Evolutionary conservation across 2,888 invertebrate species (phyloP).

Genomic region (Tiliacea citrago): DNA sequence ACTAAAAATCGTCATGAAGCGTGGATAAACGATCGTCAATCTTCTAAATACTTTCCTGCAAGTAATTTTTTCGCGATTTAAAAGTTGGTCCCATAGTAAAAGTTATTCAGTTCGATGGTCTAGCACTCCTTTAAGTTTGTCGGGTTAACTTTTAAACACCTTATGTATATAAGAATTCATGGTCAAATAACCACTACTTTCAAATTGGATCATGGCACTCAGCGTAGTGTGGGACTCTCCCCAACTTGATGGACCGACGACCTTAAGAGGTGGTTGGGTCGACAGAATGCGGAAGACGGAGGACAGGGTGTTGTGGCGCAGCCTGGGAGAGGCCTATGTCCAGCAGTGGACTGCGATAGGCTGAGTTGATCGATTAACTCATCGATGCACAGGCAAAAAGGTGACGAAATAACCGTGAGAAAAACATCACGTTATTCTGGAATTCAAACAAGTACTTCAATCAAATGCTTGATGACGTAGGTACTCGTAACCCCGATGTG

Average conservation of each 20-base stretch:
- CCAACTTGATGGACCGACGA: too few relatives aligned
- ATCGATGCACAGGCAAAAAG: not conserved
- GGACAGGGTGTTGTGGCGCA: too few relatives aligned
- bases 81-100: too few relatives aligned
- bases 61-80: too few relatives aligned
- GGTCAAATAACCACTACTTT: not conserved
- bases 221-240: too few relatives aligned
- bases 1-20: not conserved
- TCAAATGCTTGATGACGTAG: conserved; percentile 13
- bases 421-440: conserved; percentile 16
- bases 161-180: not conserved
- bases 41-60: not conserved
- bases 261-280: too few relatives aligned
- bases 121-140: too few relatives aligned
- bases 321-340: too few relatives aligned
- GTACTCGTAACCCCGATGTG: conserved; percentile 27
- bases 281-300: too few relatives aligned
- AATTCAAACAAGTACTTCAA: conserved; percentile 28
- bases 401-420: not conserved
- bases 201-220: conserved; percentile 11
- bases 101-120: too few relatives aligned
- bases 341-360: too few relatives aligned
- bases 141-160: not conserved
- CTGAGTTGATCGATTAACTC: too few relatives aligned
- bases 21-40: not conserved